These are phyloP conservation scores for Andrena chrysosceles DNA, from an alignment of 2,888 invertebrate species.

Conservation along the genomic window DNA sequence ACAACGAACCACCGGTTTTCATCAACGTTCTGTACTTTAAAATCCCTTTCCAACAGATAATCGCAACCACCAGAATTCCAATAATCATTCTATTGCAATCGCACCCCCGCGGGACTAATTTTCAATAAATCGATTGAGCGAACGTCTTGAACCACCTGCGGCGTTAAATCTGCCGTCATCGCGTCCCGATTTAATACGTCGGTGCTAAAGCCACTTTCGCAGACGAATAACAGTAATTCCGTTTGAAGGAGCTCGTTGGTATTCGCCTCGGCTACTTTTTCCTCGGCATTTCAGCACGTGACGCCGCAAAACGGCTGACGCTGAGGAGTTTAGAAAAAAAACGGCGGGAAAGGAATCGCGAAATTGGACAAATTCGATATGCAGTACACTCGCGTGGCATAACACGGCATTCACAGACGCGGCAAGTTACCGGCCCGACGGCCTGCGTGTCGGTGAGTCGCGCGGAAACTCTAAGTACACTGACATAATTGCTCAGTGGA, in stretches of 20 bases:
- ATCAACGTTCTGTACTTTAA: slow-evolving; percentile 30
- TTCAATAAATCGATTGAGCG: slow-evolving; percentile 14
- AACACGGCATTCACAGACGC: slow-evolving; percentile 2
- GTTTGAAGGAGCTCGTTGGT: too few relatives aligned
- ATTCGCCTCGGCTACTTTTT: too few relatives aligned
- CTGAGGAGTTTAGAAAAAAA: neutral
- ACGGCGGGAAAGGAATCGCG: neutral
- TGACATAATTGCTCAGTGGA: slow-evolving; percentile 56
- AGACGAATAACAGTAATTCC: too few relatives aligned
- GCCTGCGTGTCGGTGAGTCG: slow-evolving; percentile 9
- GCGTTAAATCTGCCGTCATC: too few relatives aligned
- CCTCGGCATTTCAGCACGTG: slow-evolving; percentile 7
- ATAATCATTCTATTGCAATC: too few relatives aligned
- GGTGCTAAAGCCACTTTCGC: too few relatives aligned
- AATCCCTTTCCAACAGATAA: slow-evolving; percentile 34
- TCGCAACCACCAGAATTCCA: slow-evolving; percentile 14
- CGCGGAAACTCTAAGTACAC: slow-evolving; percentile 50
- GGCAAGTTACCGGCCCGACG: slow-evolving; percentile 24
- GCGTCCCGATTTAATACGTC: too few relatives aligned
- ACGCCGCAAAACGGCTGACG: neutral
- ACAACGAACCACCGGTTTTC: slow-evolving; percentile 29
- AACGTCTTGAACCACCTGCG: slow-evolving; percentile 1
- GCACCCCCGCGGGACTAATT: too few relatives aligned
- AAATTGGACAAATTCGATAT: slow-evolving; percentile 3
- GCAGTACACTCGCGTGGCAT: slow-evolving; percentile 10